phyloP scores from a whole-genome alignment of 2,888 invertebrate species.

The Sesia bembeciformis region DNA sequence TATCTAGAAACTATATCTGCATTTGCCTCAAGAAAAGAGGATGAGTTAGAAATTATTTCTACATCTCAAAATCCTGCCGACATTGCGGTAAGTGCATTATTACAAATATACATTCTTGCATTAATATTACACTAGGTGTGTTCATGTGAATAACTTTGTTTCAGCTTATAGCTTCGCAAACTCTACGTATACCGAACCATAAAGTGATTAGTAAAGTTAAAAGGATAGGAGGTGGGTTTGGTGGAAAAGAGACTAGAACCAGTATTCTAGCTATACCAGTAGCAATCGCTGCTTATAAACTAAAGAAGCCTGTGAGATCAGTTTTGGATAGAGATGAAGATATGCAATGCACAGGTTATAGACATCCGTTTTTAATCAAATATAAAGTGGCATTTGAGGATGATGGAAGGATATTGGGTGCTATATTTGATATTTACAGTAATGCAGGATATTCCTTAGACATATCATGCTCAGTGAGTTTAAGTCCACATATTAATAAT shows the following conservation, averaged over 20 bases:
- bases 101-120: not conserved
- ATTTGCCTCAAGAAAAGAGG: slow-evolving; percentile 80
- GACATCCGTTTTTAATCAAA: slow-evolving; percentile 85
- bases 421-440: slow-evolving; percentile 76
- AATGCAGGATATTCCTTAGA: slow-evolving; percentile 85
- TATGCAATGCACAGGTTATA: slow-evolving; percentile 84
- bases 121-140: not conserved
- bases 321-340: slow-evolving; percentile 91
- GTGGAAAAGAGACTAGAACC: slow-evolving; percentile 87
- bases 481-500: not conserved
- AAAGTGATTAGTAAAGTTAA: slow-evolving; percentile 82
- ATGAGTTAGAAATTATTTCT: slow-evolving; percentile 88
- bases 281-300: slow-evolving; percentile 82
- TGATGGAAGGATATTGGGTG: slow-evolving; percentile 79
- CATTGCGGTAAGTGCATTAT: slow-evolving; percentile 67
- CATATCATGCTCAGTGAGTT: slow-evolving; percentile 77
- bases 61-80: slow-evolving; percentile 88
- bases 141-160: slow-evolving; percentile 11
- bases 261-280: slow-evolving; percentile 77
- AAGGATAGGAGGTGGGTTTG: slow-evolving; percentile 90
- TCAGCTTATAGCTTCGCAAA: slow-evolving; percentile 76
- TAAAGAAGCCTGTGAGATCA: slow-evolving; percentile 81
- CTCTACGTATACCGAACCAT: slow-evolving; percentile 78
- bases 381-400: slow-evolving; percentile 84
- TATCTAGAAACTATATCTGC: slow-evolving; percentile 87